Evolutionary conservation across 2,113 vertebrate species (phyloP).

Genomic region (Noturus placidus): DNA sequence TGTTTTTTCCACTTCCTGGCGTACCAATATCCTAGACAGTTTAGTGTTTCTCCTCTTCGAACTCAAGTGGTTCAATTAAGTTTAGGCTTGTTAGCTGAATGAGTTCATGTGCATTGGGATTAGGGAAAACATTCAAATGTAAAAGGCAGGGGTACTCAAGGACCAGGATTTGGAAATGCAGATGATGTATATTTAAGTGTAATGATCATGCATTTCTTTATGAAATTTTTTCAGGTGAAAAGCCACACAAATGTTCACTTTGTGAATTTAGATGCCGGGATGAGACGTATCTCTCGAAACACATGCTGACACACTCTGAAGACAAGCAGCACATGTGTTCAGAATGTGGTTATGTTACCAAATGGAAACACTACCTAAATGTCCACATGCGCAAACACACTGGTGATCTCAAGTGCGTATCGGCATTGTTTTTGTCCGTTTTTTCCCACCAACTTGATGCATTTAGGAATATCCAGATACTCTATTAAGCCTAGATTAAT

Average conservation of each 20-base stretch:
- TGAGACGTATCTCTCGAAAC: conserved; percentile 93
- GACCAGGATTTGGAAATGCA: neutral
- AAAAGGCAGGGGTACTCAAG: neutral
- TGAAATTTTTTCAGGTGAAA: conserved; percentile 78
- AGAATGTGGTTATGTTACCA: conserved; percentile 95
- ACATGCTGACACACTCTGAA: conserved; percentile 91
- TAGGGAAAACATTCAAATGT: neutral
- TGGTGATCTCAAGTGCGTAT: conserved; percentile 86
- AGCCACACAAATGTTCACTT: conserved; percentile 90
- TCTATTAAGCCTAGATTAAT: neutral
- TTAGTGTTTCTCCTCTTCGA: neutral
- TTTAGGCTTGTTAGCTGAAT: neutral
- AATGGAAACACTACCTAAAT: conserved; percentile 95
- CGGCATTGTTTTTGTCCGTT: neutral
- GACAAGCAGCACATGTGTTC: conserved; percentile 97
- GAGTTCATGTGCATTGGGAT: neutral
- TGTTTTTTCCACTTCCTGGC: neutral
- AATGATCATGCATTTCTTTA: neutral
- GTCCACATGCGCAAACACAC: conserved; percentile 98
- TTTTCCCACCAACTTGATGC: accelerated
- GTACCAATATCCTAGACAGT: neutral
- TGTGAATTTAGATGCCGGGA: conserved; percentile 94
- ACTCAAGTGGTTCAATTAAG: neutral
- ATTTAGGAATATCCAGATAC: neutral
- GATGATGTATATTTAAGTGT: neutral